A percentile compares a stretch with the other conserved stretches of the same genome.
These are phyloP conservation scores for Pseudeuparius sepicola DNA, from an alignment of 2,888 invertebrate genomes.

Conservation along the genomic window DNA sequence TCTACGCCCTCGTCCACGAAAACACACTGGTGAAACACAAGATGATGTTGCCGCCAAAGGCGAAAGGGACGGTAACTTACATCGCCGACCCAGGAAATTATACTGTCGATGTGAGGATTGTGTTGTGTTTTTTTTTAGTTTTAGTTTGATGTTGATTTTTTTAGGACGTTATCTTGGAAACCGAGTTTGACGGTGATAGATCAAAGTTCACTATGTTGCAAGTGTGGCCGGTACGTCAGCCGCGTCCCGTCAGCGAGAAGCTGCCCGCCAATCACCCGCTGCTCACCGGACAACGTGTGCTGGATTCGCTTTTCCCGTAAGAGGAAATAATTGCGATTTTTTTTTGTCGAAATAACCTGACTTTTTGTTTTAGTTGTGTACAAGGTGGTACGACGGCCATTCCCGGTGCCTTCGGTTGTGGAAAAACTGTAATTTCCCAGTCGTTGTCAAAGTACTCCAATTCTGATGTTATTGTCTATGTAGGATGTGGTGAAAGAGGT, in stretches of 20 bases:
- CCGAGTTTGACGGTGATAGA: conserved; percentile 95
- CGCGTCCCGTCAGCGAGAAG: conserved; percentile 94
- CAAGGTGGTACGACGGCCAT: conserved; percentile 99
- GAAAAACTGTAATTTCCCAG: conserved; percentile 99
- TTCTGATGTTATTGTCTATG: conserved; percentile 98
- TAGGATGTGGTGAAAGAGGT: conserved; percentile 97
- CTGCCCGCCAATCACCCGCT: conserved; percentile 97
- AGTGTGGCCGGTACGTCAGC: conserved; percentile 99
- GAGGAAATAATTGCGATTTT: too few species aligned
- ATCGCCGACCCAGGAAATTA: conserved; percentile 92
- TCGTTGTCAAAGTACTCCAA: conserved; percentile 99
- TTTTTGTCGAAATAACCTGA: too few species aligned
- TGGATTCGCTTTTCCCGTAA: conserved; percentile 97
- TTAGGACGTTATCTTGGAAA: conserved; percentile 92
- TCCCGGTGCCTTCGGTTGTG: conserved; percentile 99
- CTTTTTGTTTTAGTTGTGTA: conserved; percentile 60
- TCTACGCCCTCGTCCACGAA: conserved; percentile 93
- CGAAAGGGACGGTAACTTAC: conserved; percentile 93
- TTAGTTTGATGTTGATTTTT: conserved; percentile 22
- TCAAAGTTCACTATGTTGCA: conserved; percentile 93
- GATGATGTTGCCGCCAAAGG: conserved; percentile 87
- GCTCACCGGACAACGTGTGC: conserved; percentile 94
- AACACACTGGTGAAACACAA: conserved; percentile 96
- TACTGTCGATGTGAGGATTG: conserved; percentile 68
- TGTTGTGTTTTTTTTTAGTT: conserved; percentile 6